These are phyloP conservation scores for Megaustenia siamemsis DNA, from an alignment of 2,888 invertebrate genomes.

Conservation along the genomic window DNA sequence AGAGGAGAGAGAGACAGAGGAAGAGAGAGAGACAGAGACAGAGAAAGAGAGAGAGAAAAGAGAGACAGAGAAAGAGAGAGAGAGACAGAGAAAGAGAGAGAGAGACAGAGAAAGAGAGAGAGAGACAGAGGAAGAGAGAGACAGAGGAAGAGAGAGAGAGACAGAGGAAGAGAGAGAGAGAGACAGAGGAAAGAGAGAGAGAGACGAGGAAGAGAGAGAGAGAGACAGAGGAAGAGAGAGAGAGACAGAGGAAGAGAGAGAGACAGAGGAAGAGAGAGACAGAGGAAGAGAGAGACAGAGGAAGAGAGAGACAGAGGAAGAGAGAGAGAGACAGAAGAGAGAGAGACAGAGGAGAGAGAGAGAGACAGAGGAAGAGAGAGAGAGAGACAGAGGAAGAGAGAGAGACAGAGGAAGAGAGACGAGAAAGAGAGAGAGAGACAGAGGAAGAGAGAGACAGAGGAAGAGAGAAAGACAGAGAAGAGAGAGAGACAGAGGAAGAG, in stretches of 20 bases:
- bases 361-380: not conserved
- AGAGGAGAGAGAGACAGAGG: not conserved
- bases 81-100: not conserved
- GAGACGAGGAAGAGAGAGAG: no score
- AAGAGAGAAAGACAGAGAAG: not conserved
- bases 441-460: constrained; percentile 2
- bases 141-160: not conserved
- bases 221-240: no score
- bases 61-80: not conserved
- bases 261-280: not conserved
- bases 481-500: not conserved
- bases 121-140: not conserved
- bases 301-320: not conserved
- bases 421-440: not conserved
- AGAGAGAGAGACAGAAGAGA: not conserved
- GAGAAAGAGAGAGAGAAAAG: not conserved
- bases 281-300: not conserved
- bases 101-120: not conserved
- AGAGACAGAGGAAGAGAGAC: not conserved
- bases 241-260: no score
- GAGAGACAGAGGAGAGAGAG: not conserved
- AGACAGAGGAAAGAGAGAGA: no score
- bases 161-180: no score
- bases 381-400: not conserved
- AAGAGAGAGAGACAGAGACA: not conserved